Base-by-base conservation (phyloP, 2,888 invertebrate species). In the Drosophila percnosoma region DNA sequence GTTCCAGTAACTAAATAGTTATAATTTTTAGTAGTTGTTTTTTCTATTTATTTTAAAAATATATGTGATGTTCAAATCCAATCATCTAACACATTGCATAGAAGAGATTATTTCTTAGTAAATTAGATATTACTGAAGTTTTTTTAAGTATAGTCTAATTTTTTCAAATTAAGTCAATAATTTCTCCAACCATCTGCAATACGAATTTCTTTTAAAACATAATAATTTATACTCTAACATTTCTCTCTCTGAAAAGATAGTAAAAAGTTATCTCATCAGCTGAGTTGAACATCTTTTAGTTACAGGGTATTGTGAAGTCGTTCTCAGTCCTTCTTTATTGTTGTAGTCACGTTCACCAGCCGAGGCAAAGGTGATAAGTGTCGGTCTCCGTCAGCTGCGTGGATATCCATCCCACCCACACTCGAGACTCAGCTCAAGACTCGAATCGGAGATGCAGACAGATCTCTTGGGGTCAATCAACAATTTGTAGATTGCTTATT, bases 381-480 rank as follows among this genome's bases (percentile, higher is more conserved):
- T 75, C 70, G 69, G 70, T 64, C 75, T 57, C 57, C 73, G 78
- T 75, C 68, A 70, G 87, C 61, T 63, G 71, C 68, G 67, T 51
- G 57, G 24, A 68, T 66, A 51, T 57, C 66, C 58, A 63, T 55
- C 49, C 73, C 84, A 68, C 78, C 75, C 66, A 80, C 87, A 67
- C 51, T 18, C 24, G 54, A 48, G 31, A 53, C 45, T 36, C 34
- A 7, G 18, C 42, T 24, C 52, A 40, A 21, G 34, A 53, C 69
- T 70, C 52, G 34, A 54, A 69, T 54, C 42, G 58, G 51, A 73
- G 62, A 67, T 45, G 75, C 68, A 67, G 68, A 64, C 75, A 75
- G 45, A 55, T 55, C 59, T 73, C 75, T 68, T 75, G 83, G 83
- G 85, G 88, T 85, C 85, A 85, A 70, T 81, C 80, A 69, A 71